phyloP scores from a whole-genome alignment of 2,113 vertebrate species.

The Hippocampus abdominalis region DNA sequence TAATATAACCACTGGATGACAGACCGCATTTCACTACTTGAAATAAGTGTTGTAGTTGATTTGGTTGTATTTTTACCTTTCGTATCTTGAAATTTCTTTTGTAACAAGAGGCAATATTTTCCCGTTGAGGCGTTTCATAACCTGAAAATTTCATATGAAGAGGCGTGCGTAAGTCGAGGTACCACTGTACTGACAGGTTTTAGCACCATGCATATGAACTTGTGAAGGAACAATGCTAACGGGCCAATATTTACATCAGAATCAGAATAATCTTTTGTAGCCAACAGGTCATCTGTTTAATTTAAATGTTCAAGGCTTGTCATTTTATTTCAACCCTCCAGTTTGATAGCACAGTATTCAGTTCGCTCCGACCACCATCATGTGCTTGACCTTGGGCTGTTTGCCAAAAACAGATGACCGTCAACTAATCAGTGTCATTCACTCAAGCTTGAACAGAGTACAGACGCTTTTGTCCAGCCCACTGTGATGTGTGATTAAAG shows the following conservation, averaged over 20 bases:
- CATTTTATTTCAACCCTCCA: too few species aligned
- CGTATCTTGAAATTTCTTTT: too few species aligned
- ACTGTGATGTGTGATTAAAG: slow-evolving; percentile 35
- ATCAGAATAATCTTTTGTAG: too few species aligned
- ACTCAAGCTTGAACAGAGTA: slow-evolving; percentile 7
- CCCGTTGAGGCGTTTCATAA: too few species aligned
- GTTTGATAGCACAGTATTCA: neutral
- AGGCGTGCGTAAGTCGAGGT: too few species aligned
- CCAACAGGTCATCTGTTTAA: neutral
- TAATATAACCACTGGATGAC: too few species aligned
- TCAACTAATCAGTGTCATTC: slow-evolving; percentile 40
- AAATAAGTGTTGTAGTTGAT: neutral
- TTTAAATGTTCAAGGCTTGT: neutral
- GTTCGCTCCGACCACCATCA: neutral
- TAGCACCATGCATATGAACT: neutral
- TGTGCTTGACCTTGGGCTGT: slow-evolving; percentile 20
- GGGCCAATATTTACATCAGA: neutral
- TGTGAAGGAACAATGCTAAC: neutral
- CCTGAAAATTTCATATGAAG: too few species aligned
- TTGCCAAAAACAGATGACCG: slow-evolving; percentile 38
- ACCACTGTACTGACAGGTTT: neutral
- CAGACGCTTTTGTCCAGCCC: slow-evolving; percentile 1
- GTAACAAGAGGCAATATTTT: too few species aligned
- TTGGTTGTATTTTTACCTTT: neutral
- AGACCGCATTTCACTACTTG: neutral